Percentiles rank a stretch among this genome's conserved stretches.
These are phyloP conservation scores for Gasteruption jaculator DNA, from an alignment of 2,888 invertebrate species.

Conservation along the genomic window DNA sequence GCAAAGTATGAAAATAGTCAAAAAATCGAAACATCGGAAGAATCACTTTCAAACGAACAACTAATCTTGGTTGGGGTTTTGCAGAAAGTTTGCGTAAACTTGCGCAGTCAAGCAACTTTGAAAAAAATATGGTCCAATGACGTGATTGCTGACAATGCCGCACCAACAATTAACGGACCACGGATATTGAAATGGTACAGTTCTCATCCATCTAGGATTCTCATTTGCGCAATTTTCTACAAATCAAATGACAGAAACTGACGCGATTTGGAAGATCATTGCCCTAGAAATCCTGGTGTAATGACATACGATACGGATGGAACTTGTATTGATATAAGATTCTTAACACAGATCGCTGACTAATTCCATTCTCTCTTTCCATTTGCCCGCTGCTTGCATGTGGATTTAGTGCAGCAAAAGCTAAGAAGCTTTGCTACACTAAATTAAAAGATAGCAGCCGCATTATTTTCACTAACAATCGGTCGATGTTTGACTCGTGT, in stretches of 20 bases:
- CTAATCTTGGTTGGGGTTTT: no score
- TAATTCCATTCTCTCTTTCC: conserved; percentile 4
- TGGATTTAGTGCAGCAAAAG: conserved; percentile 7
- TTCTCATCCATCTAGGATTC: no score
- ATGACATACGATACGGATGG: conserved; percentile 10
- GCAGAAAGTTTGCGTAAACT: no score
- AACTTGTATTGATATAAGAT: conserved; percentile 11
- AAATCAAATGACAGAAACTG: background rate
- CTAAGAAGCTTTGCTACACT: no score
- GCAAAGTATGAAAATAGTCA: conserved; percentile 13
- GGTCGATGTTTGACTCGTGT: no score
- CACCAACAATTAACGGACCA: conserved; percentile 16
- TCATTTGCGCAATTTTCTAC: conserved; percentile 3
- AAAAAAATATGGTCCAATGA: conserved; percentile 16
- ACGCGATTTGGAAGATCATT: conserved; percentile 8
- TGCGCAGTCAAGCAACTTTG: no score
- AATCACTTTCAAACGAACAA: no score
- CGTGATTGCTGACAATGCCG: conserved; percentile 13
- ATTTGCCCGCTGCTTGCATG: conserved; percentile 4
- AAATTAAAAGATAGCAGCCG: no score
- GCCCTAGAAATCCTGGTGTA: conserved; percentile 10
- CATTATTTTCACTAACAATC: no score
- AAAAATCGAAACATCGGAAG: conserved; percentile 9
- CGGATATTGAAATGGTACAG: conserved; percentile 15
- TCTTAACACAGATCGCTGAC: conserved; percentile 3